Evolutionary conservation across 1,140 invertebrate species (phyloP).

Genomic region (Eulimnadia texana): DNA sequence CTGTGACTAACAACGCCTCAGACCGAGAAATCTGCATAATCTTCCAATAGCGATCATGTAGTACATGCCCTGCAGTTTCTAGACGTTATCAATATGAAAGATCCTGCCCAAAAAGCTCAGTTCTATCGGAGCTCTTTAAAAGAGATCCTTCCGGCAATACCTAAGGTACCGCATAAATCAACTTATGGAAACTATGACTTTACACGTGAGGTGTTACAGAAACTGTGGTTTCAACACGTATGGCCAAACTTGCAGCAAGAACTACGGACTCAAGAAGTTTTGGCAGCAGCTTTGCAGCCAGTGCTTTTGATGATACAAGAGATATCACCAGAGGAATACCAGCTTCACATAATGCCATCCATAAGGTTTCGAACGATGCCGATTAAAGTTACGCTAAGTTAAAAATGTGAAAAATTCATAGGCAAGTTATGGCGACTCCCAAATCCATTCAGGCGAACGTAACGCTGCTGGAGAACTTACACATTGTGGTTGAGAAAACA

Average conservation of each 20-base stretch:
- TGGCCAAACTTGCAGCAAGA: slow-evolving; percentile 79
- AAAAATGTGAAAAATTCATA: slow-evolving; percentile 24
- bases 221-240: slow-evolving; percentile 87
- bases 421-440: slow-evolving; percentile 58
- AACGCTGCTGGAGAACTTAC: slow-evolving; percentile 77
- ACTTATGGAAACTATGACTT: too few relatives aligned
- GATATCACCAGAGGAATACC: slow-evolving; percentile 65
- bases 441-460: slow-evolving; percentile 83
- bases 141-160: slow-evolving; percentile 72
- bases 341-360: slow-evolving; percentile 60
- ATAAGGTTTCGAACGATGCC: slow-evolving; percentile 63
- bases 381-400: background rate
- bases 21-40: background rate
- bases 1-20: too few relatives aligned
- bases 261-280: slow-evolving; percentile 68
- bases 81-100: slow-evolving; percentile 84
- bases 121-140: slow-evolving; percentile 75
- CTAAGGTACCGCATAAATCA: slow-evolving; percentile 70
- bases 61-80: slow-evolving; percentile 80
- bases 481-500: slow-evolving; percentile 77
- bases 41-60: slow-evolving; percentile 61
- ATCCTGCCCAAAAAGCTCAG: slow-evolving; percentile 68
- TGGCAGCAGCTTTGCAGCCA: slow-evolving; percentile 74
- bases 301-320: slow-evolving; percentile 76
- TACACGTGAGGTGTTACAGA: too few relatives aligned